Evolutionary conservation across 2,797 vertebrate species (phyloP).

Genomic region (Neoniphon sammara): DNA sequence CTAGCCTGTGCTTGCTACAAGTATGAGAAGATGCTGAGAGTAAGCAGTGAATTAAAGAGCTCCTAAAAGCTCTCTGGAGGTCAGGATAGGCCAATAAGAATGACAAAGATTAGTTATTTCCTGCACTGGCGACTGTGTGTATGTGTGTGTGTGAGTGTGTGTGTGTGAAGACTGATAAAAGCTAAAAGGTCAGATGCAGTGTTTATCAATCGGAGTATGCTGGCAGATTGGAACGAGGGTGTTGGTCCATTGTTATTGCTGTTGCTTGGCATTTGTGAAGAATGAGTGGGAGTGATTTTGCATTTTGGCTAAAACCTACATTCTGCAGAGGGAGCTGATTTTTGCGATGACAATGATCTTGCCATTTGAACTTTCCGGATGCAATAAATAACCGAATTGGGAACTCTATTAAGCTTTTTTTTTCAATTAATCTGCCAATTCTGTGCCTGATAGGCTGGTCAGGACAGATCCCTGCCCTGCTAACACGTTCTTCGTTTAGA

Average conservation of each 20-base stretch:
- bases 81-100: background rate
- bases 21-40: too few relatives aligned
- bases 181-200: constrained; percentile 21
- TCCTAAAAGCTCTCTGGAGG: too few relatives aligned
- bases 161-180: constrained; percentile 41
- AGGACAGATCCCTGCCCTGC: background rate
- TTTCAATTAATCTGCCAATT: constrained; percentile 12
- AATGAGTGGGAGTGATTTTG: background rate
- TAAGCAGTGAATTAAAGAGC: too few relatives aligned
- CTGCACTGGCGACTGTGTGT: background rate
- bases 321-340: background rate
- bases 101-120: constrained; percentile 7
- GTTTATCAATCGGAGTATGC: constrained; percentile 38
- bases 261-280: constrained; percentile 34
- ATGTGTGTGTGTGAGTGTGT: too few relatives aligned
- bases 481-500: constrained; percentile 1
- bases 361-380: background rate
- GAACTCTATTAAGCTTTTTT: background rate
- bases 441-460: background rate
- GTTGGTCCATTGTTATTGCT: constrained; percentile 19
- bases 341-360: background rate
- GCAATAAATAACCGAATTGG: background rate
- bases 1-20: too few relatives aligned
- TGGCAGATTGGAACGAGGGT: constrained; percentile 23
- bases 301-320: background rate